These are phyloP conservation scores for Anolis carolinensis DNA, from an alignment of 2,113 vertebrate genomes.

Conservation along the genomic window DNA sequence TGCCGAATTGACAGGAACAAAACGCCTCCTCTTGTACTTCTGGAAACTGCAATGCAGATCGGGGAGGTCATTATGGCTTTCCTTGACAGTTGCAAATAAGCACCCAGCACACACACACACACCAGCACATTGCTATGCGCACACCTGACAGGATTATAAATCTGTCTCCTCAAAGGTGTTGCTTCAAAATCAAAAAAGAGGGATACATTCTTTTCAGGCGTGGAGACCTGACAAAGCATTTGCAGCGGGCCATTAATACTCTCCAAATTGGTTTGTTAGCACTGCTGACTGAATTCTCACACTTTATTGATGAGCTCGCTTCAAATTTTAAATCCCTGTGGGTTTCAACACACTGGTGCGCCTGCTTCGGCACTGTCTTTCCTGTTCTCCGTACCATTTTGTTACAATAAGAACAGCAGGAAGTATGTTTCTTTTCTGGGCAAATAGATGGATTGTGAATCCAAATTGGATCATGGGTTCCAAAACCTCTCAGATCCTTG, in stretches of 20 bases:
- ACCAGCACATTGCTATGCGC: not conserved
- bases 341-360: not conserved
- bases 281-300: slow-evolving; percentile 6
- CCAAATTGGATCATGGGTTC: not conserved
- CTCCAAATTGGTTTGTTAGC: slow-evolving; percentile 18
- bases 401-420: no score
- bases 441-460: not conserved
- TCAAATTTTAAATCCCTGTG: not conserved
- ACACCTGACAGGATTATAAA: slow-evolving; percentile 37
- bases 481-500: not conserved
- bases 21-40: not conserved
- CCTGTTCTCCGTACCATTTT: no score
- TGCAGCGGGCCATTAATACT: not conserved
- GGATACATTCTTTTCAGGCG: not conserved
- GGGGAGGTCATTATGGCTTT: slow-evolving; percentile 10
- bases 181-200: slow-evolving; percentile 26
- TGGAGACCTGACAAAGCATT: not conserved
- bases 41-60: slow-evolving; percentile 5
- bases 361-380: not conserved
- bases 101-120: not conserved
- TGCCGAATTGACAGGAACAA: slow-evolving; percentile 17
- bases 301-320: not conserved
- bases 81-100: slow-evolving; percentile 11
- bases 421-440: no score
- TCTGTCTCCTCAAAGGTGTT: slow-evolving; percentile 11